A percentile compares a stretch with the other conserved stretches of the same genome.
Evolutionary conservation across 1,140 invertebrate genomes (phyloP).

Genomic region (Drosophila ohnishii): DNA sequence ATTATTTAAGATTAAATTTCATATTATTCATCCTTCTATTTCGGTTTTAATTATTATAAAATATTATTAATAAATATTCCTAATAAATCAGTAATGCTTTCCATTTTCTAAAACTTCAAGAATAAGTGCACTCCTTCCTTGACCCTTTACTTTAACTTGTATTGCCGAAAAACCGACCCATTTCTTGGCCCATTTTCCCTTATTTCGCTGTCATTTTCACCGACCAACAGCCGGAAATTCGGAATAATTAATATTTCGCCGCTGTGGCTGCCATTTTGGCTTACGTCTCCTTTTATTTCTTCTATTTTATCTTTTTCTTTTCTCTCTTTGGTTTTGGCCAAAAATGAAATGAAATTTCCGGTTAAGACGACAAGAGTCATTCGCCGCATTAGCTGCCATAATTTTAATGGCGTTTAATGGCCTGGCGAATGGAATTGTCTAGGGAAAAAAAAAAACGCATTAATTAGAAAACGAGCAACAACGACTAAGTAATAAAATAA

Average conservation of each 20-base stretch:
- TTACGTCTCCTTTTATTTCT: slow-evolving; percentile 1
- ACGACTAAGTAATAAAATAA: slow-evolving; percentile 66
- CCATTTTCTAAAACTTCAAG: neutral
- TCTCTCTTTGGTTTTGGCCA: slow-evolving; percentile 21
- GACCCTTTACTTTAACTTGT: too few species aligned
- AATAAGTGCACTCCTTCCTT: neutral
- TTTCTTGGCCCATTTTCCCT: neutral
- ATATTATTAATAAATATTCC: neutral
- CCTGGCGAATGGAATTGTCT: slow-evolving; percentile 50
- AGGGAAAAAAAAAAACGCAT: slow-evolving; percentile 51
- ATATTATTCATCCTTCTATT: too few species aligned
- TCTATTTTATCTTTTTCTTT: neutral
- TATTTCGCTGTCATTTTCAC: slow-evolving; percentile 37
- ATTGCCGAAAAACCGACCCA: neutral
- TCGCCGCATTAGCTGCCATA: slow-evolving; percentile 67
- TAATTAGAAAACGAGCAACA: slow-evolving; percentile 70
- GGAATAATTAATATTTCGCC: slow-evolving; percentile 65
- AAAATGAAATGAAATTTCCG: slow-evolving; percentile 58
- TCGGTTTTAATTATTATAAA: neutral
- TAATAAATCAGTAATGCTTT: neutral
- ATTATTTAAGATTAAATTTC: too few species aligned
- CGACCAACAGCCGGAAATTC: slow-evolving; percentile 50
- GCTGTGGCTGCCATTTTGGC: slow-evolving; percentile 24
- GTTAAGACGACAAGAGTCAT: slow-evolving; percentile 51
- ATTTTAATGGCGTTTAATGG: slow-evolving; percentile 77